These are phyloP conservation scores for Megaceryle maxima DNA, from an alignment of 2,113 vertebrate genomes.

Conservation along the genomic window DNA sequence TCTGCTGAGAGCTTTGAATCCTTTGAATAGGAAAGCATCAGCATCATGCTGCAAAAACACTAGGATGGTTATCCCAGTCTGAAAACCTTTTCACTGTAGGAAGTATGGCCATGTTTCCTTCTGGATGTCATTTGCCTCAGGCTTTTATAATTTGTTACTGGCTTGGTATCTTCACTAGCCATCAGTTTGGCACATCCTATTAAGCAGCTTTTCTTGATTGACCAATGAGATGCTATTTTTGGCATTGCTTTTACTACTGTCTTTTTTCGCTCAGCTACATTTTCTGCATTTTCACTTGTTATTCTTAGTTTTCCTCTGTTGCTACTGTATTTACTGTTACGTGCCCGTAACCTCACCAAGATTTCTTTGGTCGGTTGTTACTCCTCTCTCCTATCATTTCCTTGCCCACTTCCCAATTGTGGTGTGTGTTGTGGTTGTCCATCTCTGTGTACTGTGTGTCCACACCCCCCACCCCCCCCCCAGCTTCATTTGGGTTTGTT, in stretches of 20 bases:
- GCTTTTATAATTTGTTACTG: background rate
- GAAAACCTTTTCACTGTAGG: background rate
- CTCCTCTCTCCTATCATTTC: background rate
- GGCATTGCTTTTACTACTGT: background rate
- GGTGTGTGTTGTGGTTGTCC: too few species aligned
- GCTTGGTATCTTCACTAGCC: background rate
- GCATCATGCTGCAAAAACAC: background rate
- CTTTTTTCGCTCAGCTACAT: background rate
- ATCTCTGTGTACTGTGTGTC: too few species aligned
- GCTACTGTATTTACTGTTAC: background rate
- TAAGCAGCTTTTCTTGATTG: slow-evolving; percentile 40
- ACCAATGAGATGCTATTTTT: slow-evolving; percentile 47
- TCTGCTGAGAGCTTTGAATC: background rate
- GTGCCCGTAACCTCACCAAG: background rate
- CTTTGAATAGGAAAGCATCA: background rate
- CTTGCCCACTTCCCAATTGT: background rate
- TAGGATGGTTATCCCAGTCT: background rate
- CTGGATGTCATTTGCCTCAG: background rate
- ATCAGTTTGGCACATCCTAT: background rate
- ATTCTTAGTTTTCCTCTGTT: background rate
- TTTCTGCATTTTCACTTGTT: background rate
- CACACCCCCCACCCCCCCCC: too few species aligned
- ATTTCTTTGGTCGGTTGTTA: background rate
- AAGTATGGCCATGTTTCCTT: background rate
- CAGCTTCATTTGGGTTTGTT: background rate